Percentiles rank a stretch among this genome's conserved stretches.
phyloP scores from a whole-genome alignment of 2,888 invertebrate species.

The Acleris cristana region DNA sequence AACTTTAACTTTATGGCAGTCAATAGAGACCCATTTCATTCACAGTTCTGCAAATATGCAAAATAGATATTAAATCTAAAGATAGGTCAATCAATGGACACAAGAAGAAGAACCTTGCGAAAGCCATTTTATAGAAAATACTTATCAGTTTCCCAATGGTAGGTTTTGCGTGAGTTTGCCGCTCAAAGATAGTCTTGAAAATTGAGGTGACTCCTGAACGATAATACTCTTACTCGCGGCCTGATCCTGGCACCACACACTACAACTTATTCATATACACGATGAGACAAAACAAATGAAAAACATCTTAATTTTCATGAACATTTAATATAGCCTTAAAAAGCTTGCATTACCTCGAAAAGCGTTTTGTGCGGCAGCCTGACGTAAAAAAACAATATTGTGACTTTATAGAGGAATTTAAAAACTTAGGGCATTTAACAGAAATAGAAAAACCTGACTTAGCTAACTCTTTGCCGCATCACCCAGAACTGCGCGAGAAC shows the following conservation, averaged over 20 bases:
- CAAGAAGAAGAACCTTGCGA: slow-evolving; percentile 25
- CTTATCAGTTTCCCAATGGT: not conserved
- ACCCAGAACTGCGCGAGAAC: not conserved
- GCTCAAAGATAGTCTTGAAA: not conserved
- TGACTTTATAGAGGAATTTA: slow-evolving; percentile 3
- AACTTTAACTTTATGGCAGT: too few species aligned
- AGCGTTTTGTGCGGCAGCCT: not conserved
- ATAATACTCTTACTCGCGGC: too few species aligned
- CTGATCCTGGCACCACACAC: too few species aligned
- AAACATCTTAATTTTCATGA: too few species aligned
- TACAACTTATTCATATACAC: too few species aligned
- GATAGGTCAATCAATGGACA: not conserved
- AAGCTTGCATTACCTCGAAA: not conserved
- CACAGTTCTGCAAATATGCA: too few species aligned
- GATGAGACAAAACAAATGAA: too few species aligned
- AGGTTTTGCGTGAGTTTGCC: slow-evolving; percentile 5
- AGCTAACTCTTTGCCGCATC: slow-evolving; percentile 7
- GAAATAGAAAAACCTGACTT: not conserved
- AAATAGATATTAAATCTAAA: too few species aligned
- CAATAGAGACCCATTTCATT: too few species aligned
- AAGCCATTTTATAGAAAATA: slow-evolving; percentile 10
- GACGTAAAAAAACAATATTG: not conserved
- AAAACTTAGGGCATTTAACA: not conserved
- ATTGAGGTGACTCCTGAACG: not conserved
- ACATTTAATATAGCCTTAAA: not conserved